Evolutionary conservation across 1,140 invertebrate genomes (phyloP).

Genomic region (Patella vulgata): DNA sequence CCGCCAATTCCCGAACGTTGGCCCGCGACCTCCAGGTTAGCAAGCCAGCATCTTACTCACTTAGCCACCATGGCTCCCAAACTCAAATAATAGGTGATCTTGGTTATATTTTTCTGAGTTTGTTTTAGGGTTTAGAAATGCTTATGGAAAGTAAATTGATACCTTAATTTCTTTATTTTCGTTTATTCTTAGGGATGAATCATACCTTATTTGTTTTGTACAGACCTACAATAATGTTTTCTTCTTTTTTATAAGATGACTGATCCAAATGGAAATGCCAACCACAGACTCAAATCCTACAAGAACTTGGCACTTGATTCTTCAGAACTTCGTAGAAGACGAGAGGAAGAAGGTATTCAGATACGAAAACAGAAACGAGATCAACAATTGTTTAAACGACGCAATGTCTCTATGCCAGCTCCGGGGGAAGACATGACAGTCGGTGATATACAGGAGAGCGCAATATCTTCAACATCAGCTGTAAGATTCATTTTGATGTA

Average conservation of each 20-base stretch:
- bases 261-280: slow-evolving; percentile 50
- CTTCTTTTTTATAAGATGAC: slow-evolving; percentile 34
- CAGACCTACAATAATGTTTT: slow-evolving; percentile 11
- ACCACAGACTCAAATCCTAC: slow-evolving; percentile 87
- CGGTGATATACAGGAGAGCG: slow-evolving; percentile 57
- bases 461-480: slow-evolving; percentile 50
- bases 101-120: no score
- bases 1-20: no score
- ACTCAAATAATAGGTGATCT: no score
- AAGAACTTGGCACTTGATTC: slow-evolving; percentile 94
- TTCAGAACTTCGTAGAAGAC: slow-evolving; percentile 86
- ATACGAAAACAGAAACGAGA: slow-evolving; percentile 95
- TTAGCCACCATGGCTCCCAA: no score
- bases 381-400: slow-evolving; percentile 81
- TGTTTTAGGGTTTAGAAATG: no score
- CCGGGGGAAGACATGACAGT: slow-evolving; percentile 70
- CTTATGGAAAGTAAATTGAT: no score
- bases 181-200: no score
- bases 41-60: no score
- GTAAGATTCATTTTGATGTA: no score
- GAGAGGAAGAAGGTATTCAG: slow-evolving; percentile 97
- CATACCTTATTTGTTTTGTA: no score
- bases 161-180: no score
- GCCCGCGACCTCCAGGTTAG: no score
- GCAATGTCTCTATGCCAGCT: slow-evolving; percentile 80